Evolutionary conservation across 2,113 vertebrate genomes (phyloP), one percentile per base, ranked within the genome.

Genomic region (Pogonocichla stellata): DNA sequence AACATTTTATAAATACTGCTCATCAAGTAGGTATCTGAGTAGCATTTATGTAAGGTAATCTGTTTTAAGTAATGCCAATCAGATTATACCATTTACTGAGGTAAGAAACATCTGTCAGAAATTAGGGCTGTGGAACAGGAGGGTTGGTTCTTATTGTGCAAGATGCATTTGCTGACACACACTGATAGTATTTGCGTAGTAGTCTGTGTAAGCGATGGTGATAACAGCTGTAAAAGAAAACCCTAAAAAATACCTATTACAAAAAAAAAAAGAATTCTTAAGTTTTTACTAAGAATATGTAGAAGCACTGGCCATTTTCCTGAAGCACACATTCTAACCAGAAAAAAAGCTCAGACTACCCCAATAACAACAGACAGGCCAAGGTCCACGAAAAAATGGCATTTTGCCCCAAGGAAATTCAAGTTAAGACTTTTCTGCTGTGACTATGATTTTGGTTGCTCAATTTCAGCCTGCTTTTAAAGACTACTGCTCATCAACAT

Each of bases 361-460:
- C 43, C 51, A 74, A 0, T 4, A 56, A 47, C 6, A 73, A 57
- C n/a, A n/a, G 47, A 17, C 19, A 87, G 50, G 28, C 26, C 42
- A 73, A 73, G 42, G 58, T 70, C 33, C 0, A 58, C n/a, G 33
- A 42, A 36, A 26, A 82, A 81, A 53, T 4, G 14, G 43, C 45
- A 53, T 79, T 95, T 87, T 94, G 77, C 80, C 81, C 73, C 61
- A 71, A 85, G 73, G 80, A 91, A 93, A 91, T 75, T 62, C 43
- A 80, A 86, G 65, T 74, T 50, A 45, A 64, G 90, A 69, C 71
- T 60, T 25, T 72, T 80, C 91, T 86, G 33, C 71, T 40, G 20
- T 42, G 42, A 78, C 56, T 40, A 1, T 7, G 16, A 51, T 28
- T 89, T 64, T 18, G 26, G 51, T 84, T 93, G 58, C 95, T 80